Evolutionary conservation across 92 coral and sea anemone genomes (phyloP).

Genomic region (Epizoanthus stellaris): DNA sequence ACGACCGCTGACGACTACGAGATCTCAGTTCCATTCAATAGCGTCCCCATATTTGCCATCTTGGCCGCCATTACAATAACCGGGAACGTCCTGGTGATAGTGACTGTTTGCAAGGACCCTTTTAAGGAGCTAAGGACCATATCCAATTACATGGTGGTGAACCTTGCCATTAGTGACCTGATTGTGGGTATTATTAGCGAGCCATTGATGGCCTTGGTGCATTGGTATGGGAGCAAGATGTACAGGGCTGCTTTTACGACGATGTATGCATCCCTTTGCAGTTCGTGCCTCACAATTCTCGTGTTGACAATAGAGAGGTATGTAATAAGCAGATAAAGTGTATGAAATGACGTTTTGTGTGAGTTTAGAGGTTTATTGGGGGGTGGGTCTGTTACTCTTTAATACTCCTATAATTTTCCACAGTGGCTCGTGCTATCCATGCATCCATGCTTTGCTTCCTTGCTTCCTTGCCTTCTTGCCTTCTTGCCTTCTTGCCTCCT

Average conservation of each 20-base stretch:
- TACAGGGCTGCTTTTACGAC: slow-evolving; percentile 35
- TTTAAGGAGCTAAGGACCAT: slow-evolving; percentile 61
- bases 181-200: slow-evolving; percentile 56
- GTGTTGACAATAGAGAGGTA: slow-evolving; percentile 59
- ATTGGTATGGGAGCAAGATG: slow-evolving; percentile 38
- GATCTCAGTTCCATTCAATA: neutral
- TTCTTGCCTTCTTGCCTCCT: no score
- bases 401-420: no score
- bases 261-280: slow-evolving; percentile 38
- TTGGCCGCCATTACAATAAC: slow-evolving; percentile 41
- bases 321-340: neutral
- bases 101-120: slow-evolving; percentile 59
- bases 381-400: neutral
- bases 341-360: neutral
- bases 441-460: no score
- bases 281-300: slow-evolving; percentile 56
- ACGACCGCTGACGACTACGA: neutral
- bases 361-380: neutral
- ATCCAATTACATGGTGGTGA: slow-evolving; percentile 58
- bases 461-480: no score
- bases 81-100: slow-evolving; percentile 56
- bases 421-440: no score
- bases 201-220: slow-evolving; percentile 51
- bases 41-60: slow-evolving; percentile 17
- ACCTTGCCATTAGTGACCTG: slow-evolving; percentile 67